These are phyloP conservation scores for Leptopterna dolabrata DNA, from an alignment of 2,888 invertebrate species.

Conservation along the genomic window DNA sequence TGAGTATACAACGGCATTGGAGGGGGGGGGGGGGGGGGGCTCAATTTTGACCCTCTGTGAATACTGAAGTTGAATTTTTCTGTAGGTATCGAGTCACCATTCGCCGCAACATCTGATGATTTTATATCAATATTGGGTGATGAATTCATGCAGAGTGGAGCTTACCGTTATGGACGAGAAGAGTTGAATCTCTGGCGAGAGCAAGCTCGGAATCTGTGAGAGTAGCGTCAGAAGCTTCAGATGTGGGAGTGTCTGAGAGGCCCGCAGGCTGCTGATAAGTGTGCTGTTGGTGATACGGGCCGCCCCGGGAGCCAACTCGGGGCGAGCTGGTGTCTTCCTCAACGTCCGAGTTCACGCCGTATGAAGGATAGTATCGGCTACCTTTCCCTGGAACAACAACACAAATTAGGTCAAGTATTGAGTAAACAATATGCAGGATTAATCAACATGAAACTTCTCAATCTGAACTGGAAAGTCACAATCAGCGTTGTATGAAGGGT, in stretches of 20 bases:
- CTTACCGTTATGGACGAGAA: slow-evolving; percentile 87
- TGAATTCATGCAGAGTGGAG: neutral
- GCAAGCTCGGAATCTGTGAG: slow-evolving; percentile 86
- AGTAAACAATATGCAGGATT: too few relatives aligned
- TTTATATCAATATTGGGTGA: too few relatives aligned
- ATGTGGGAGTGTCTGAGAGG: slow-evolving; percentile 83
- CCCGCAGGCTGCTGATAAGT: slow-evolving; percentile 73
- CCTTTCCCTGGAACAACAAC: slow-evolving; percentile 74
- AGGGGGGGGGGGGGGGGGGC: too few relatives aligned
- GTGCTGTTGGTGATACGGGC: slow-evolving; percentile 66
- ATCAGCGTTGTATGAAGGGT: too few relatives aligned
- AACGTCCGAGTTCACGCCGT: slow-evolving; percentile 82
- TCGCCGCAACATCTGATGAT: too few relatives aligned
- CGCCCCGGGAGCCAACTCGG: slow-evolving; percentile 68
- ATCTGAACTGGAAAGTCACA: too few relatives aligned
- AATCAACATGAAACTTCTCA: too few relatives aligned
- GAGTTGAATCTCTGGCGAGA: slow-evolving; percentile 82
- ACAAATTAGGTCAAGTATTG: neutral
- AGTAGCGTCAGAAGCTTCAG: slow-evolving; percentile 86
- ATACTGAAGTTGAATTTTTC: too few relatives aligned
- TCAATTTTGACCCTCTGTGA: too few relatives aligned
- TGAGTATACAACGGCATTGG: too few relatives aligned
- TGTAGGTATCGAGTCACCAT: too few relatives aligned
- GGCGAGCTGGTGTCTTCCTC: slow-evolving; percentile 70
- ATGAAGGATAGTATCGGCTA: slow-evolving; percentile 84